Evolutionary conservation across 2,113 vertebrate species (phyloP), one percentile per base, ranked within the genome.

Genomic region (Xerus inauris): DNA sequence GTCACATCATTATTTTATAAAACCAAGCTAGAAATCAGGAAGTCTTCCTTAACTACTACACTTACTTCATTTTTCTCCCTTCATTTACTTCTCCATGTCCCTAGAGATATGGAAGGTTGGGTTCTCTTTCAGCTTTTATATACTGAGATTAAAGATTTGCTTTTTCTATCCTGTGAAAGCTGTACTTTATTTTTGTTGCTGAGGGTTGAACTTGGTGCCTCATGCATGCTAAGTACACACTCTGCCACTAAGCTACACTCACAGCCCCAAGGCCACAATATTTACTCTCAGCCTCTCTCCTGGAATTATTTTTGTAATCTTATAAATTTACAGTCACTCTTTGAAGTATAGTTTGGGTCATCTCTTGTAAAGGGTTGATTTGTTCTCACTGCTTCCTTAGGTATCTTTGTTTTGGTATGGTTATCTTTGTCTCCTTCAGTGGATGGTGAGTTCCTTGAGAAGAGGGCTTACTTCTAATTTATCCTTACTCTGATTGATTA

Each of bases 251-350:
- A 83, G 38, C 16, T 81, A 54, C 6, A 47, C 16, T 3, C 24
- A 30, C 38, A 40, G 57, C 24, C 62, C 28, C 28, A 80, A 7
- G 54, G 35, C 71, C 35, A 30, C 32, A 57, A 1, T 59, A 90
- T 90, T 76, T 94, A 17, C 89, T 92, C n/a, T 87, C 16, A 40
- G 5, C 12, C 72, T 91, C 49, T 84, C 9, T 42, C 7, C 42
- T 89, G 42, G n/a, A 35, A 86, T 89, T 81, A 73, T 16, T 89
- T 94, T 73, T 8, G 30, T 94, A 93, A 42, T 95, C 57, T 84
- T 87, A 8, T 57, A n/a, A 80, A 71, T 32, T 64, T 69, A 40
- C 3, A 59, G 5, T 91, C 26, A 80, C 57, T 89, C 20, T 24
- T 81, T 69, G n/a, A 57, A 87, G 20, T 40, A n/a, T 11, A 72